Evolutionary conservation across 2,888 invertebrate genomes (phyloP), one percentile per base, ranked within the genome.

Genomic region (Hylaea fasciaria): DNA sequence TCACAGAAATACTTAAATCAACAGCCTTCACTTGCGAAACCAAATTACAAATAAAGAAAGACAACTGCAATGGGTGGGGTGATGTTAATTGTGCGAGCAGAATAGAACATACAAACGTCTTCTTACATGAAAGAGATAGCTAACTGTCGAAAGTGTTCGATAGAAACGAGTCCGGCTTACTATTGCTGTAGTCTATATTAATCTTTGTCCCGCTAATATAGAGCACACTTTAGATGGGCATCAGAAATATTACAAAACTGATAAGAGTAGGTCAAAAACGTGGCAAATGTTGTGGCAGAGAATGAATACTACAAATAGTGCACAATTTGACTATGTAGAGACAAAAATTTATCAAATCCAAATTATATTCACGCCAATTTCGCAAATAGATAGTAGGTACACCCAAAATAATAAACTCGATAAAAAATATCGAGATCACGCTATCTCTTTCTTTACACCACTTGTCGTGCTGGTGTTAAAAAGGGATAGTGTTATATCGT

Each of bases 11-110:
- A 59, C 57, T 61, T 67, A 56, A 68, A 69, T 71, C 68, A 64
- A 70, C 69, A 69, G 39, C n/a, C 40, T 67, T 67, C 77, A 68
- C 78, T 80, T 78, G 76, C 79, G 78, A 83, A 83, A 83, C 75
- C 72, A 74, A 77, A 77, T 75, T 74, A 53, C 73, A 77, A 76
- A 75, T 73, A 76, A 79, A 74, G 76, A 74, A 76, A 76, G 74
- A 74, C 79, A 77, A 76, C 74, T 74, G 65, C 62, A 72, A 76
- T 77, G 78, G 81, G 80, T 77, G 78, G 81, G 82, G 81, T 80
- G 76, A 77, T 66, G 57, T 69, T 74, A 78, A 77, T 66, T 68
- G 78, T 78, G 77, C 67, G 70, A 79, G 68, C 69, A 66, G 61
- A 64, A 66, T 52, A 44, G 50, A n/a, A 32, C 16, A 46, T 53